A percentile compares a stretch with the other conserved stretches of the same genome.
phyloP scores from a whole-genome alignment of 2,113 vertebrate genomes.

The Opisthocomus hoazin region DNA sequence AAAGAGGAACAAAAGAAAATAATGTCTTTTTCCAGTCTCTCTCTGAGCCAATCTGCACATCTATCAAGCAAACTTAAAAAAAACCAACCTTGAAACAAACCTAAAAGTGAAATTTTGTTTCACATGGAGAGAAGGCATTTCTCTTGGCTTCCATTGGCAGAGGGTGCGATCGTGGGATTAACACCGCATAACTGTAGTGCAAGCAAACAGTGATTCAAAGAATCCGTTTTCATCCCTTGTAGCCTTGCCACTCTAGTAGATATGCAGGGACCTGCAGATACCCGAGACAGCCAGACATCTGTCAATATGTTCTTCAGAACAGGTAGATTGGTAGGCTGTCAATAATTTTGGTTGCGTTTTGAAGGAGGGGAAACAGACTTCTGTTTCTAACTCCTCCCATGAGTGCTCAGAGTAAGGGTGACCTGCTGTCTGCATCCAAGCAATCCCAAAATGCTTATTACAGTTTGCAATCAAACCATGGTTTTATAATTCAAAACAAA shows the following conservation, averaged over 20 bases:
- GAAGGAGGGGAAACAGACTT: not conserved
- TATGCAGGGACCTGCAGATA: not conserved
- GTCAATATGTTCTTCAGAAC: not conserved
- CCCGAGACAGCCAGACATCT: not conserved
- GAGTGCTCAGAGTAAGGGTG: not conserved
- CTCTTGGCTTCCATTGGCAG: not conserved
- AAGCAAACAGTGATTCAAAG: not conserved
- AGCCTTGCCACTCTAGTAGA: not conserved
- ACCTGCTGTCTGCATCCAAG: not conserved
- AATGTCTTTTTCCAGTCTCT: not conserved
- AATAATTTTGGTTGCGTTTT: not conserved
- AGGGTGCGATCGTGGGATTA: fast-evolving
- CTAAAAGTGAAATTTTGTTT: not conserved
- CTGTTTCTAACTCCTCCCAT: not conserved
- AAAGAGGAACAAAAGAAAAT: not conserved
- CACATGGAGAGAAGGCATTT: not conserved
- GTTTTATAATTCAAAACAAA: not conserved
- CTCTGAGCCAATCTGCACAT: fast-evolving
- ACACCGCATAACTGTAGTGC: fast-evolving
- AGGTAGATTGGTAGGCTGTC: not conserved
- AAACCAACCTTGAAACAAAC: not conserved
- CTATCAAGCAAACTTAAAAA: not conserved
- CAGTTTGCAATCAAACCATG: not conserved
- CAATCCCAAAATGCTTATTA: not conserved
- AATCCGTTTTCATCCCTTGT: not conserved